Evolutionary conservation across 2,113 vertebrate genomes (phyloP).

Genomic region (Sula dactylatra): DNA sequence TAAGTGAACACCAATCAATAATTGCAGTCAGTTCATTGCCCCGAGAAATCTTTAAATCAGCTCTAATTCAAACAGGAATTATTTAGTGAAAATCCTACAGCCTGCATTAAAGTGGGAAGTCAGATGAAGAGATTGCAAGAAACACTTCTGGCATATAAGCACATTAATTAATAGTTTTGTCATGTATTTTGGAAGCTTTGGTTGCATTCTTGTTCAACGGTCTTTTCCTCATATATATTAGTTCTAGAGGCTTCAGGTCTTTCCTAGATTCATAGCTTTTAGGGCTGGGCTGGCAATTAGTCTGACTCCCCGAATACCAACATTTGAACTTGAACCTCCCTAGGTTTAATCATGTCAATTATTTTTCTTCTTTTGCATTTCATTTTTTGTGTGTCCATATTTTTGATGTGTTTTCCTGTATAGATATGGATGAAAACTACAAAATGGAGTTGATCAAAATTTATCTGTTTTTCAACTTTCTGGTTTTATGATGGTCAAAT

Average conservation of each 20-base stretch:
- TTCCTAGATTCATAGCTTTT: neutral
- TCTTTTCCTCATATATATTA: neutral
- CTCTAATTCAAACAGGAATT: constrained; percentile 4
- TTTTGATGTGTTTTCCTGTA: neutral
- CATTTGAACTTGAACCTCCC: neutral
- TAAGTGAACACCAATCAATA: neutral
- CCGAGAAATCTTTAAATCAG: neutral
- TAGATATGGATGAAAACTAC: neutral
- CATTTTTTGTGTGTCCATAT: neutral
- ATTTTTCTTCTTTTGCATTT: neutral
- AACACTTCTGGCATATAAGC: neutral
- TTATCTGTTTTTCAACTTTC: neutral
- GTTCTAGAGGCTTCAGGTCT: neutral
- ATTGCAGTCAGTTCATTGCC: neutral
- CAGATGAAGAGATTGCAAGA: neutral
- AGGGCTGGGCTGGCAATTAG: neutral
- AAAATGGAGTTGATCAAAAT: neutral
- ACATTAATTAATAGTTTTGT: neutral
- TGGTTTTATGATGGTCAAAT: neutral
- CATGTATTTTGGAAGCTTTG: neutral
- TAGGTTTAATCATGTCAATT: neutral
- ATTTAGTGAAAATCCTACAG: neutral
- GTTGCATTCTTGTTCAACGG: neutral
- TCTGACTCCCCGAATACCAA: neutral
- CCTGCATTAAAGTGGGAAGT: neutral